Conservation (phyloP, 2,888 invertebrate genomes). For the Calephelis perditalis region DNA sequence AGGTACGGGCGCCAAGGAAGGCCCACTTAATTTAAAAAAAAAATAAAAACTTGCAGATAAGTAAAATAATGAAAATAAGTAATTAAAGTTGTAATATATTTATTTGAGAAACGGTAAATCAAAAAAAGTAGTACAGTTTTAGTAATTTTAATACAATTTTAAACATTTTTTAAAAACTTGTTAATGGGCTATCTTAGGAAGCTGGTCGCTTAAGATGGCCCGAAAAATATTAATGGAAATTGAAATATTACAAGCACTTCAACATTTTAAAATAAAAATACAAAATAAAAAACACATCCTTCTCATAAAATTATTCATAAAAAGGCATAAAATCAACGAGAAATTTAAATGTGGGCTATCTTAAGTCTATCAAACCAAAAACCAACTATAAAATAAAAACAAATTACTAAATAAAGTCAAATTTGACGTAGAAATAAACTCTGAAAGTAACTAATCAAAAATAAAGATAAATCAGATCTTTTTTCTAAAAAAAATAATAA, state of each 20-base stretch:
- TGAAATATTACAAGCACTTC: not conserved
- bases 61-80: not conserved
- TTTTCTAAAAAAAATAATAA: no score
- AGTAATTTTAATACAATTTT: conserved; percentile 3
- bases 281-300: conserved; percentile 1
- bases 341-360: conserved; percentile 3
- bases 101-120: conserved; percentile 4
- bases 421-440: no score
- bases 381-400: conserved; percentile 3
- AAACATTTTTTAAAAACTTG: conserved; percentile 7
- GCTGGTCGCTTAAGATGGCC: conserved; percentile 11
- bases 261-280: conserved; percentile 4
- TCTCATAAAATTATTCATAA: conserved; percentile 4
- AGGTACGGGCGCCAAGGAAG: not conserved
- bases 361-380: conserved; percentile 5
- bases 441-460: no score
- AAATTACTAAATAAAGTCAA: not conserved
- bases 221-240: conserved; percentile 13
- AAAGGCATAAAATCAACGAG: not conserved
- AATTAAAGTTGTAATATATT: not conserved
- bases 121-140: conserved; percentile 5
- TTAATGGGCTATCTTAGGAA: conserved; percentile 7
- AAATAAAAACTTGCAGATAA: no score
- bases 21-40: no score
- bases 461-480: no score